Evolutionary conservation across 2,797 vertebrate genomes (phyloP), one percentile per base, ranked within the genome.

Genomic region (Micromesistius poutassou): DNA sequence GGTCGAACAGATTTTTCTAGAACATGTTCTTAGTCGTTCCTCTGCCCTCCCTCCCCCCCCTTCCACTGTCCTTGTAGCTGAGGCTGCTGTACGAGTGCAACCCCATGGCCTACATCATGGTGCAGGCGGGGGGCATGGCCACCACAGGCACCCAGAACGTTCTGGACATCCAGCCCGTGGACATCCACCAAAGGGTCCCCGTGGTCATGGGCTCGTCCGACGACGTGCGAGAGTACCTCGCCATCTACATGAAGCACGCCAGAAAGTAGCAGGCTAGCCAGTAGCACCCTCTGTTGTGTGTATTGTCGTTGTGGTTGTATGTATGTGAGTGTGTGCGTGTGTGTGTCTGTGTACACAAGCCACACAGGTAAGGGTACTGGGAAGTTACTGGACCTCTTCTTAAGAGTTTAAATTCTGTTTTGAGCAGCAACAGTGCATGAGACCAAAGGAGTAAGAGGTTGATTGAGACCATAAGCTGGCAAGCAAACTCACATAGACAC

Each of bases 1-100:
- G 3, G 13, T 68, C n/a, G 12, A 10, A 4, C 55, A n/a, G 46
- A 55, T 55, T 7, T 7, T 25, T 7, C 4, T 3, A 50, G 46
- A 50, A 50, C 36, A 3, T 42, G 40, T 42, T 42, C 22, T 25
- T n/a, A 10, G 30, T 75, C 0, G 35, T 5, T 78, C 74, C 66
- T 74, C 80, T 55, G 83, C 3, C 31, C 7, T 50, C 25, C n/a
- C 33, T 22, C n/a, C 12, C 19, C 9, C 5, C 66, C 12, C 19
- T n/a, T n/a, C 28, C 10, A 33, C 8, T 73, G 73, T 77, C 66
- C 5, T 77, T 80, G 25, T 70, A 99, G 97, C 96, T 99, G 78
- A 94, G 97, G 50, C 96, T 99, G 85, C 93, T 98, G 85, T 99
- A 99, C 0, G 97, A 99, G 79, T 93, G 97, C 85, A 98, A 98